Base-by-base conservation (phyloP, 2,888 invertebrate genomes). In the Mythimna ferrago region DNA sequence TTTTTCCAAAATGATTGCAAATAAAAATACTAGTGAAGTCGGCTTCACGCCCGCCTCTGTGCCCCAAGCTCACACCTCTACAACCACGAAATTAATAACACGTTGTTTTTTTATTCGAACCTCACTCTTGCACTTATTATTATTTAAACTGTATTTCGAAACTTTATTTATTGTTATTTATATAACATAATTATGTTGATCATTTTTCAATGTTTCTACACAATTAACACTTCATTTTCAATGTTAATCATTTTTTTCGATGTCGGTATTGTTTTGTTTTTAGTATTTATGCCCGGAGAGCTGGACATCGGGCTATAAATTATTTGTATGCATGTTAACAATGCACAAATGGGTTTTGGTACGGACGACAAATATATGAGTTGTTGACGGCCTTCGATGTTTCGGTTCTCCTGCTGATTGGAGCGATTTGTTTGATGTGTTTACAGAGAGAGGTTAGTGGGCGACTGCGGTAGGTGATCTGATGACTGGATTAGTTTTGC, bases 181-280 rank as follows among this genome's bases (percentile, higher is more conserved):
- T 95, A 96, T 96, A 96, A 95, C 95, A 93, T 96, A n/a, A n/a
- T n/a, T n/a, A 96, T 96, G 96, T 94, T 95, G 95, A 95, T 94
- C 95, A 96, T 96, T 96, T 95, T 94, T 96, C 96, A 96, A 95
- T 95, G 96, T 95, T 93, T 94, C 94, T 92, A 94, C 92, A 94
- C 94, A 95, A 96, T 96, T 96, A 96, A 96, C 96, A 96, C 96
- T 96, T 95, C 95, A 95, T 95, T 84, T 95, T 94, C 92, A 91
- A 88, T 91, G 93, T 94, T 95, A 94, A 94, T 94, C 91, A 94
- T 91, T 91, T 94, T 81, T 94, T 93, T 93, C 92, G 92, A 87
- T 87, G 84, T 86, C 83, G 85, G 85, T 86, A 85, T 89, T 84
- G 82, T 93, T 93, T 93, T 92, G 91, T 91, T 91, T 91, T 90